Conservation (phyloP, 2,888 invertebrate genomes). For the Meghimatium bilineatum region DNA sequence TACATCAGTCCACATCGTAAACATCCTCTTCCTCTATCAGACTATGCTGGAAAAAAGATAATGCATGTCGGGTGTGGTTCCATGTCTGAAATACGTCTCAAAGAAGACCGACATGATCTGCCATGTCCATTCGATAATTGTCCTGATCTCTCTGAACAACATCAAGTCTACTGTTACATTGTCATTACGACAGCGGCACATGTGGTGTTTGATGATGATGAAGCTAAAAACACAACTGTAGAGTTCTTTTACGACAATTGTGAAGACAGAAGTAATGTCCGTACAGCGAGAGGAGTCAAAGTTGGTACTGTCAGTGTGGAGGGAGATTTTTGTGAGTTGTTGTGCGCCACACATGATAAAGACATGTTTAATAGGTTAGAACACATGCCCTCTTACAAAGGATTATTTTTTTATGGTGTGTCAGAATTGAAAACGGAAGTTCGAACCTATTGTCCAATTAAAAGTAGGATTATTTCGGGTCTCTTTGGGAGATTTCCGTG, state of each 20-base stretch:
- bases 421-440: no score
- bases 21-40: not conserved
- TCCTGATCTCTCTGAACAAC: not conserved
- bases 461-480: not conserved
- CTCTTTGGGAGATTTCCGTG: not conserved
- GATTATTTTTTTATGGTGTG: not conserved
- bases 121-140: not conserved
- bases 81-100: not conserved
- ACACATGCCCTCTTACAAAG: not conserved
- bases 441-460: not conserved
- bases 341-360: conserved; percentile 23
- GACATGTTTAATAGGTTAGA: not conserved
- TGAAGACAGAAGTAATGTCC: not conserved
- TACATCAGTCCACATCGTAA: conserved; percentile 8
- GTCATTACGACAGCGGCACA: conserved; percentile 26
- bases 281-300: conserved; percentile 13
- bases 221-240: conserved; percentile 30
- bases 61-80: conserved; percentile 9
- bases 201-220: conserved; percentile 30
- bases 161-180: conserved; percentile 12
- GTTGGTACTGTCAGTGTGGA: conserved; percentile 3
- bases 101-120: not conserved
- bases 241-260: conserved; percentile 33
- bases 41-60: not conserved
- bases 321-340: conserved; percentile 27